These are phyloP conservation scores for Himalopsyche anomala DNA, from an alignment of 2,888 invertebrate genomes.

Conservation along the genomic window DNA sequence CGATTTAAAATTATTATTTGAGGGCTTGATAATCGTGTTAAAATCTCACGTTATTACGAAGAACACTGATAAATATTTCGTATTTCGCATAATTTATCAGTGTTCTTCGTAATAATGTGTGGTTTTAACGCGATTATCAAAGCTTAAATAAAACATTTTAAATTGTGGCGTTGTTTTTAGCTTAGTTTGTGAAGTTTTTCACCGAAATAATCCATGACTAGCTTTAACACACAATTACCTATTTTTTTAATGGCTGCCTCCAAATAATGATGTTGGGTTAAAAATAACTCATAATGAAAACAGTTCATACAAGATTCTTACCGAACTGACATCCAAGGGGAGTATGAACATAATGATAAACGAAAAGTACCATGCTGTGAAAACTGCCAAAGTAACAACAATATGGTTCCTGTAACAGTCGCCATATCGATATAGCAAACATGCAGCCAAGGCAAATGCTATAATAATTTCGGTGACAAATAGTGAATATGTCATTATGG, in stretches of 20 bases:
- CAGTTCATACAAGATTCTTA: constrained; percentile 77
- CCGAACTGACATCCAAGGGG: constrained; percentile 97
- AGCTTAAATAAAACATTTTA: too few relatives aligned
- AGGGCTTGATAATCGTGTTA: too few relatives aligned
- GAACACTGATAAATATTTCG: too few relatives aligned
- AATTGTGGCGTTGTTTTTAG: too few relatives aligned
- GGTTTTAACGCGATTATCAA: too few relatives aligned
- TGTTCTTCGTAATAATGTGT: too few relatives aligned
- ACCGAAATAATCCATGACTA: too few relatives aligned
- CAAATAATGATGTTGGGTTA: constrained; percentile 28
- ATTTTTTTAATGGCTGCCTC: background rate
- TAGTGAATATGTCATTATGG: constrained; percentile 82
- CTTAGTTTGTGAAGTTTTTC: too few relatives aligned
- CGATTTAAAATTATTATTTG: too few relatives aligned
- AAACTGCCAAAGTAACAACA: constrained; percentile 93
- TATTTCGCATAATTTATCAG: too few relatives aligned
- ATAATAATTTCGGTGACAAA: constrained; percentile 85
- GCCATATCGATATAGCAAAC: constrained; percentile 94
- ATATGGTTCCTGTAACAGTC: constrained; percentile 96
- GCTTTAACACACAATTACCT: too few relatives aligned
- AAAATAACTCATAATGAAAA: constrained; percentile 48
- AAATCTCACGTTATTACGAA: too few relatives aligned
- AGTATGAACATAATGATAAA: constrained; percentile 98
- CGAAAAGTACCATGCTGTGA: constrained; percentile 99
- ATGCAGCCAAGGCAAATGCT: constrained; percentile 84